phyloP scores from a whole-genome alignment of 2,113 vertebrate species.

The Equus quagga region DNA sequence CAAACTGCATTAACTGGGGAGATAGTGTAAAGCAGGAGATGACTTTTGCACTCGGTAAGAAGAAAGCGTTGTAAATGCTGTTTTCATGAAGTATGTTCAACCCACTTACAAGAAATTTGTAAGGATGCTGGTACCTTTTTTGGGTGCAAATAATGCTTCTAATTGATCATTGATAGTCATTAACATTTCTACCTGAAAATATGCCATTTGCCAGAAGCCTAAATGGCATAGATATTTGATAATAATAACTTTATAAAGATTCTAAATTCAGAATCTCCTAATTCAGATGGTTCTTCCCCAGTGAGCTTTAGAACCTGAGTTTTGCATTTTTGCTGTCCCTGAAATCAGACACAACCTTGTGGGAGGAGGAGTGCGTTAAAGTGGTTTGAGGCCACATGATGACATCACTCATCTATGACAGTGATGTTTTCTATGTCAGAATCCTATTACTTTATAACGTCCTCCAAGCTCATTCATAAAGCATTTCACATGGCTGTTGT shows the following conservation, averaged over 20 bases:
- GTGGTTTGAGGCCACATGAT: fast-evolving
- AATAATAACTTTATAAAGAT: neutral
- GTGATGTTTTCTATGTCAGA: neutral
- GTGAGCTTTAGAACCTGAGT: neutral
- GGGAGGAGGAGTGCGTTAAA: fast-evolving
- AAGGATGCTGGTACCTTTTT: neutral
- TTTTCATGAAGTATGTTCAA: neutral
- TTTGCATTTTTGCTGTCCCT: neutral
- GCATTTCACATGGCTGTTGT: fast-evolving
- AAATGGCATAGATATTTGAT: neutral
- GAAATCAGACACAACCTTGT: fast-evolving
- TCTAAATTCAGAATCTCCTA: neutral
- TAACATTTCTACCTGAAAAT: neutral
- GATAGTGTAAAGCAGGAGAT: neutral
- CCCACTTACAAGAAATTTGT: neutral
- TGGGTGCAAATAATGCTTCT: neutral
- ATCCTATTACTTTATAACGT: neutral
- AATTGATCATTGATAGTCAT: neutral
- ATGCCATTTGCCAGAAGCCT: neutral
- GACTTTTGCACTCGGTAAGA: neutral
- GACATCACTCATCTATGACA: neutral
- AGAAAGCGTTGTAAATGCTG: neutral
- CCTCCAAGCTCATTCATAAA: neutral
- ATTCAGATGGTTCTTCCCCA: neutral
- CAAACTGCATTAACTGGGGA: neutral